Base-by-base conservation (phyloP, 2,888 invertebrate genomes). In the Dasysyrphus tricinctus region DNA sequence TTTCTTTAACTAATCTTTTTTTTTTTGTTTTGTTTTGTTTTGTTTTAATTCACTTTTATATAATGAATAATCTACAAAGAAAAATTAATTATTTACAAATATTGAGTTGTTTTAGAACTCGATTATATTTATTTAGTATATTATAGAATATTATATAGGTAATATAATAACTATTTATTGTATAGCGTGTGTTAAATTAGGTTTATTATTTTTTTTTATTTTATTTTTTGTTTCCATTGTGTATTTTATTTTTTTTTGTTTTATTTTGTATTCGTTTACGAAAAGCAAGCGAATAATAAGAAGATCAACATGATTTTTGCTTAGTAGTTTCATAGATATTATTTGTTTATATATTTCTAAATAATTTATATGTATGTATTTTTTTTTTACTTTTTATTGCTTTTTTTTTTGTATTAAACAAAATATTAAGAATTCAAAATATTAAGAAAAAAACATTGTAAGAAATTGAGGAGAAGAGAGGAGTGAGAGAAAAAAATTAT, bases 1-100 rank as follows among this genome's bases (percentile, higher is more conserved):
- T 79, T 82, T 81, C 19, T 73, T 85, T 85, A 74, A 72, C 79
- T 80, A 84, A 74, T 76, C 24, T 70, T 75, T 61, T 69, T 73
- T 74, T 24, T 24, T n/a, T n/a, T n/a, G n/a, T 69, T 69, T 61
- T 75, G 34, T 67, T 74, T 56, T 61, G 51, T n/a, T 76, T 80
- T 61, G 47, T 59, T 67, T 70, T 57, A 63, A 67, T 74, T 70
- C 72, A 69, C 14, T 78, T 59, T 61, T 63, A 19, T 37, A 32
- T 63, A 59, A 39, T 59, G 49, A 80, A 75, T 81, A 74, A 73
- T 75, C 86, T 86, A 81, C 59, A 81, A 86, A 80, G 63, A 85
- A 77, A 80, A 85, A 76, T 63, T 73, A 76, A 80, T n/a, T 85
- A 80, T 80, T 78, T 80, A 85, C 80, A 85, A 57, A 80, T 75